These are phyloP conservation scores for Xylota segnis DNA, from an alignment of 2,888 invertebrate species.

Conservation along the genomic window DNA sequence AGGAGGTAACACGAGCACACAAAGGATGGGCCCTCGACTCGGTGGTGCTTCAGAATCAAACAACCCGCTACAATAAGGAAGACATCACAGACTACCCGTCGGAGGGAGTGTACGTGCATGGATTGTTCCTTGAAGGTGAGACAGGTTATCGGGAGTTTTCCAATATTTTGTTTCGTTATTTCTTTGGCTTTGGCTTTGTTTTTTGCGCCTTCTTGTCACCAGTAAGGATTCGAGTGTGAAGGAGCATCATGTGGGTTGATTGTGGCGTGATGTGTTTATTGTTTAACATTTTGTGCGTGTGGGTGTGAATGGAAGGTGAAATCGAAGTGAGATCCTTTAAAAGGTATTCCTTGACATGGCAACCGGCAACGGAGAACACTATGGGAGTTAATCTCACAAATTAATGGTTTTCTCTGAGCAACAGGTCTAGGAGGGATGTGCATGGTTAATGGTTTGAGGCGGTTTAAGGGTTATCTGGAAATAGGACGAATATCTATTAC, in stretches of 20 bases:
- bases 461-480: conserved; percentile 25
- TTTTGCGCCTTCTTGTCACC: conserved; percentile 11
- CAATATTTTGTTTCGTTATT: conserved; percentile 3
- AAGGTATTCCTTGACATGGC: conserved; percentile 38
- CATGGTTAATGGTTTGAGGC: conserved; percentile 41
- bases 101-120: conserved; percentile 96
- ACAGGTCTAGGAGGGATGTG: conserved; percentile 21
- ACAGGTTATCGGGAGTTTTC: conserved; percentile 47
- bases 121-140: conserved; percentile 95
- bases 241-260: conserved; percentile 20
- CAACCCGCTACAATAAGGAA: conserved; percentile 94
- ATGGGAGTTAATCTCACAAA: conserved; percentile 47
- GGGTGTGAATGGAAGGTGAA: background rate
- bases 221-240: conserved; percentile 24
- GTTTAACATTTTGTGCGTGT: conserved; percentile 27
- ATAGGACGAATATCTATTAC: conserved; percentile 54
- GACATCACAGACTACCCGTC: conserved; percentile 95
- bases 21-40: conserved; percentile 99
- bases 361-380: conserved; percentile 11
- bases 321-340: conserved; percentile 16
- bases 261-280: conserved; percentile 53
- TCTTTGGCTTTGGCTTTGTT: background rate
- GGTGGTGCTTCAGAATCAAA: conserved; percentile 96
- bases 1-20: conserved; percentile 98
- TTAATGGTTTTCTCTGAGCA: conserved; percentile 58